Conservation (phyloP, 2,797 vertebrate species). For the Enteromius treurensis region DNA sequence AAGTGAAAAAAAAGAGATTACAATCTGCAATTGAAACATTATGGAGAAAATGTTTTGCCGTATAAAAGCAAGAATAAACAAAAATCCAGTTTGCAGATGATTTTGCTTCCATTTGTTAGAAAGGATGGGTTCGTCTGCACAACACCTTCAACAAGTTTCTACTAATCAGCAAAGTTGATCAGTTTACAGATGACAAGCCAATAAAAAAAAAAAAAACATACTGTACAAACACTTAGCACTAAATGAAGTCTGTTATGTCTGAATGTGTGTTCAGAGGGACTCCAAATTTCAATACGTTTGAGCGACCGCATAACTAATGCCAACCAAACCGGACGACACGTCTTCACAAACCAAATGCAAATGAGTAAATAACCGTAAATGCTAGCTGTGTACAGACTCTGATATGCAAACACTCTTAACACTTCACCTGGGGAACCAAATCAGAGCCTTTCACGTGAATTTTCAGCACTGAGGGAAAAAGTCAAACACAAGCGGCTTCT, state of each 20-base stretch:
- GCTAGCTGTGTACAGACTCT: slow-evolving; percentile 2
- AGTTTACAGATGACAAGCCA: background rate
- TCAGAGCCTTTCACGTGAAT: background rate
- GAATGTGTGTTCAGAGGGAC: background rate
- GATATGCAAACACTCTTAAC: slow-evolving; percentile 12
- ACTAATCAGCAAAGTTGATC: background rate
- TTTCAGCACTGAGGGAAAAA: slow-evolving; percentile 9
- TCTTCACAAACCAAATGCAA: slow-evolving; percentile 16
- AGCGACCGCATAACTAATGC: background rate
- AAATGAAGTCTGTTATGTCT: background rate
- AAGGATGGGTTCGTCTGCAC: background rate
- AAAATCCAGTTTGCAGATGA: background rate
- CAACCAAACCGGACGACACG: background rate
- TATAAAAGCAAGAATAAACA: background rate
- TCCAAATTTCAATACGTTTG: background rate
- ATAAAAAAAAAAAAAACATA: background rate
- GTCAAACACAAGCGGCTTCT: slow-evolving; percentile 60
- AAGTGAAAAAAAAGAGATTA: background rate
- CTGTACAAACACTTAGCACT: background rate
- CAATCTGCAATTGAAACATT: background rate
- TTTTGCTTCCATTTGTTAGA: background rate
- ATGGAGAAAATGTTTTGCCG: background rate
- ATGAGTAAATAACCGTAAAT: slow-evolving; percentile 20
- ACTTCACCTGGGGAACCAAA: slow-evolving; percentile 10
- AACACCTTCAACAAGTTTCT: background rate